These are phyloP conservation scores for Meteorus cinctellus DNA, from an alignment of 2,888 invertebrate species.

Conservation along the genomic window DNA sequence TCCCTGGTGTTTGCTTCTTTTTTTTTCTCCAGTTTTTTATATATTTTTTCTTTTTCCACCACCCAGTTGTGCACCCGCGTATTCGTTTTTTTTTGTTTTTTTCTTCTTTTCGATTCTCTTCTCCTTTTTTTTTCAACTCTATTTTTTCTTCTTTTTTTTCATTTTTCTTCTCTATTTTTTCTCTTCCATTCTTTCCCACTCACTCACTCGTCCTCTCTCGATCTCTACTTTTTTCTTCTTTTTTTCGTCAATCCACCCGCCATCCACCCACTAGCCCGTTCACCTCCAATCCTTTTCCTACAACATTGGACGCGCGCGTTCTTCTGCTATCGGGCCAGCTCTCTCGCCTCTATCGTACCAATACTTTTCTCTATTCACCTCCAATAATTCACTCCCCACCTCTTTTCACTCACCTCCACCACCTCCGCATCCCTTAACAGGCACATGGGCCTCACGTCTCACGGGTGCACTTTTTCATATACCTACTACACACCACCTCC, in stretches of 20 bases:
- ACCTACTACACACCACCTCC: neutral
- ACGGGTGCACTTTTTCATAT: slow-evolving; percentile 6
- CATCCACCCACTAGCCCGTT: slow-evolving; percentile 36
- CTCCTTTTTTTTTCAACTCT: slow-evolving; percentile 27
- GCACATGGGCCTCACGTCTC: slow-evolving; percentile 29
- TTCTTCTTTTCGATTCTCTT: slow-evolving; percentile 37
- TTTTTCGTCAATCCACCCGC: slow-evolving; percentile 41
- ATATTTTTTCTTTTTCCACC: slow-evolving; percentile 30
- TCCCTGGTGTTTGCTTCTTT: slow-evolving; percentile 17
- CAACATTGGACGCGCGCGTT: slow-evolving; percentile 61
- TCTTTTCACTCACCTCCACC: slow-evolving; percentile 33
- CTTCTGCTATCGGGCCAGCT: slow-evolving; percentile 66
- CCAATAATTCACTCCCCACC: slow-evolving; percentile 34
- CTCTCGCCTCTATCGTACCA: slow-evolving; percentile 62
- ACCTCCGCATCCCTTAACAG: slow-evolving; percentile 32
- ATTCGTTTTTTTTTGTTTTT: slow-evolving; percentile 35
- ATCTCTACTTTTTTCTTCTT: slow-evolving; percentile 48
- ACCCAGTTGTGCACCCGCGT: slow-evolving; percentile 40
- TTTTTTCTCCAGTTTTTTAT: slow-evolving; percentile 41
- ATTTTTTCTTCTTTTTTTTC: slow-evolving; percentile 35
- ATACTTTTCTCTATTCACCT: slow-evolving; percentile 46
- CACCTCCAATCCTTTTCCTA: slow-evolving; percentile 43
- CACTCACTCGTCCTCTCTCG: no score
- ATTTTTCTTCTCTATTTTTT: slow-evolving; percentile 38
- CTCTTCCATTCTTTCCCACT: slow-evolving; percentile 33